phyloP scores from a whole-genome alignment of 2,113 vertebrate genomes.

The Microtus richardsoni region DNA sequence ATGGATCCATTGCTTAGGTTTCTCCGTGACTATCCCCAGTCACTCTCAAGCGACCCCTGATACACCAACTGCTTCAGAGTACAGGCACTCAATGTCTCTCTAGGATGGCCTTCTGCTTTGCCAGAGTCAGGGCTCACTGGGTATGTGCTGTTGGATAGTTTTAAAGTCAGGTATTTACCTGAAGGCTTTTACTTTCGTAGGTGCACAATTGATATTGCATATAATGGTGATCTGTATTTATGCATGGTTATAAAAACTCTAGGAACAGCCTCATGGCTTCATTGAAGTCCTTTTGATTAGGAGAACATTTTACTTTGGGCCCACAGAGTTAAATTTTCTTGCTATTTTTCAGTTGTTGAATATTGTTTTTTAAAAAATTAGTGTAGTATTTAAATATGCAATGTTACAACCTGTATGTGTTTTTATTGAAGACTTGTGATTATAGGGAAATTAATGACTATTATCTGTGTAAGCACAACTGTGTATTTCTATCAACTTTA shows the following conservation, averaged over 20 bases:
- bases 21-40: neutral
- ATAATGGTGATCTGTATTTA: neutral
- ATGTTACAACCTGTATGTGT: neutral
- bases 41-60: neutral
- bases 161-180: neutral
- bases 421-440: neutral
- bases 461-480: neutral
- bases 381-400: neutral
- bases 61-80: neutral
- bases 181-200: neutral
- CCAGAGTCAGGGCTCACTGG: neutral
- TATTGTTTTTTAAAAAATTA: neutral
- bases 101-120: neutral
- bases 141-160: neutral
- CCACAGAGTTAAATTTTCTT: neutral
- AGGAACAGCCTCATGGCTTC: neutral
- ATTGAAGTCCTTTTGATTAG: neutral
- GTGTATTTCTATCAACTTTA: slow-evolving; percentile 4
- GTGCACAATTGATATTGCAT: neutral
- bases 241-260: neutral
- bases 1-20: neutral
- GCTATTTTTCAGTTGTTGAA: neutral
- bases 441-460: neutral
- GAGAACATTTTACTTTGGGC: neutral
- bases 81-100: too few species aligned